phyloP scores from a whole-genome alignment of 2,113 vertebrate species.

The Microtus ochrogaster region DNA sequence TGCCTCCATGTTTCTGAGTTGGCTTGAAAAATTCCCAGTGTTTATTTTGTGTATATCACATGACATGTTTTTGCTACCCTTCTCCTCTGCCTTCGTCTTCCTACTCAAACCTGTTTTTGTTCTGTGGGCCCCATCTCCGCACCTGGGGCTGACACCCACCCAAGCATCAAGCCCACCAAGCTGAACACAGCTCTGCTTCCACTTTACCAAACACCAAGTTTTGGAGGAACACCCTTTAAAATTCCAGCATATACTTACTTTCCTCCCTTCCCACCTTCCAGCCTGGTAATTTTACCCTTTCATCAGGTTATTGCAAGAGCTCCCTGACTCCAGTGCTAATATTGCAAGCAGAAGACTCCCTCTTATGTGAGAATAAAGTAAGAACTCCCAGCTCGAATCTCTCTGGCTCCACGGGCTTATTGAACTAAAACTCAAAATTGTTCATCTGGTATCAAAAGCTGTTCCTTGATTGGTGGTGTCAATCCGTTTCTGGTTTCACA shows the following conservation, averaged over 20 bases:
- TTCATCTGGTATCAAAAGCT: background rate
- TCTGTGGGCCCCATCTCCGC: background rate
- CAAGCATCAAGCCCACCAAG: background rate
- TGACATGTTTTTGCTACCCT: background rate
- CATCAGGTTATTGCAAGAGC: background rate
- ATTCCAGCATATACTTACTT: background rate
- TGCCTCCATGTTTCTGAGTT: background rate
- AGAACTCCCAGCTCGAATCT: background rate
- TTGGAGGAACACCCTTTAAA: background rate
- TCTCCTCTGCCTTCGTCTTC: background rate
- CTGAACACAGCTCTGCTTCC: background rate
- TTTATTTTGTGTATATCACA: too few relatives aligned
- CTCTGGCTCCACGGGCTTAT: background rate
- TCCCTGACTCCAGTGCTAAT: background rate
- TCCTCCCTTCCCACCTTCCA: background rate
- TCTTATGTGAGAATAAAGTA: background rate
- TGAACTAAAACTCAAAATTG: background rate
- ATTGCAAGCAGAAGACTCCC: background rate
- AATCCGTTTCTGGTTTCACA: background rate
- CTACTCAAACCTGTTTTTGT: background rate
- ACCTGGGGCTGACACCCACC: too few relatives aligned
- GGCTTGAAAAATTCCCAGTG: background rate
- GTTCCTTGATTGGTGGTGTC: background rate
- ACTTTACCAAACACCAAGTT: background rate
- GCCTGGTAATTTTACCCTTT: background rate